Base-by-base conservation (phyloP, 2,888 invertebrate genomes). In the Rapana venosa region DNA sequence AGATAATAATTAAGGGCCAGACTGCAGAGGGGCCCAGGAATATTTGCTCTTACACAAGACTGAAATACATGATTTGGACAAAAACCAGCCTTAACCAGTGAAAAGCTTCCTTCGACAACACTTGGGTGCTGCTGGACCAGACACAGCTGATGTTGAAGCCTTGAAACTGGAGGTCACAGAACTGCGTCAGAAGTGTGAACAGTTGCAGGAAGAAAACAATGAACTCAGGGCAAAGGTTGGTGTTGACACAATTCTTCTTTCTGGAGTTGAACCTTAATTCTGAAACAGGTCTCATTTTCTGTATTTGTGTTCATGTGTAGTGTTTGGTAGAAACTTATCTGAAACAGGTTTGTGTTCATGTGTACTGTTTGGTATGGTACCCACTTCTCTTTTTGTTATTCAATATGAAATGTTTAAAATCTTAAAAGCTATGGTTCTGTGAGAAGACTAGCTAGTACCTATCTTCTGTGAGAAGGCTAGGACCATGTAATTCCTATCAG, bases 91-190 rank as follows among this genome's bases (percentile, higher is more conserved):
- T 87, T 87, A 22, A 87, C 87, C 36, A 70, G n/a, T 70, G 70
- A 47, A 36, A 86, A 96, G 96, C 90, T 96, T 96, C 92, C 91
- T 96, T 90, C 95, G 95, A 87, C 95, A 95, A 90, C 95, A 96
- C 91, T 90, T 96, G 61, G 96, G 96, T 61, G 95, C 94, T 11
- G 93, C 94, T 35, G 95, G 96, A 15, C 96, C 96, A 81, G 96
- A 96, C 90, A 94, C 95, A 83, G 96, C 96, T 26, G 96, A 96
- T 93, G 95, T 96, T 0, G 96, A 96, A 92, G 95, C 95, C 20
- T 91, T 96, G 77, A 96, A 96, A 92, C 92, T 96, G 56, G 96
- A 96, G 92, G 95, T 96, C 22, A 94, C 95, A 83, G 96, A 96
- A 92, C 94, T 96, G 61, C 91, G 95, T 90, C 94, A 95, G 88